Evolutionary conservation across 2,113 vertebrate species (phyloP), one percentile per base, ranked within the genome.

Genomic region (Tympanuchus pallidicinctus): DNA sequence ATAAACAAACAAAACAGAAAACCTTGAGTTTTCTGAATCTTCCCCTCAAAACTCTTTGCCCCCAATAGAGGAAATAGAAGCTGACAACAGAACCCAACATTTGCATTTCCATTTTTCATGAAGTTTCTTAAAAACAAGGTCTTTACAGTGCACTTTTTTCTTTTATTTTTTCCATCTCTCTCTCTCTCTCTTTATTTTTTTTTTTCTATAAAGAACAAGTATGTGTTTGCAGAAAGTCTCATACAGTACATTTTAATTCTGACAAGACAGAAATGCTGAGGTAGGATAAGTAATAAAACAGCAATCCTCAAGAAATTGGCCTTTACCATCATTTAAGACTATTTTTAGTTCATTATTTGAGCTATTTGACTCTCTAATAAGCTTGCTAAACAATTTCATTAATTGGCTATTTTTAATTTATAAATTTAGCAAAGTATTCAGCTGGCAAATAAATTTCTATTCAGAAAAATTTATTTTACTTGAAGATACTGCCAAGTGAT

Each of bases 371-470:
- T 90, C 11, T 36, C 52, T 83, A 67, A 88, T 42, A 91, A 92
- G 16, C 20, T 94, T 61, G 95, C 47, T 78, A 88, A 89, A 59
- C 67, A 87, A 78, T 90, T 94, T 94, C 36, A 32, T 83, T 91
- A 95, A 94, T 63, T 95, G 64, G 30, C 80, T 95, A 87, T 83
- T 95, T 91, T 95, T 79, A 85, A 95, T 84, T 93, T 94, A 88
- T 85, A 90, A 57, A 83, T 94, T 93, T 72, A 88, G 61, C 15
- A 67, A 82, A 64, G 45, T 82, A 91, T 30, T 69, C n/a, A 86
- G 57, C 43, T 90, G 65, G 76, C 64, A 86, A 70, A 92, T 47
- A 67, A 7, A 40, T 38, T 60, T 9, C 56, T 82, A n/a, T 32
- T 91, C 38, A 83, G 38, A 82, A 80, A 34, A 90, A 72, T 57